Evolutionary conservation across 2,797 vertebrate genomes (phyloP).

Genomic region (Eptatretus atami): DNA sequence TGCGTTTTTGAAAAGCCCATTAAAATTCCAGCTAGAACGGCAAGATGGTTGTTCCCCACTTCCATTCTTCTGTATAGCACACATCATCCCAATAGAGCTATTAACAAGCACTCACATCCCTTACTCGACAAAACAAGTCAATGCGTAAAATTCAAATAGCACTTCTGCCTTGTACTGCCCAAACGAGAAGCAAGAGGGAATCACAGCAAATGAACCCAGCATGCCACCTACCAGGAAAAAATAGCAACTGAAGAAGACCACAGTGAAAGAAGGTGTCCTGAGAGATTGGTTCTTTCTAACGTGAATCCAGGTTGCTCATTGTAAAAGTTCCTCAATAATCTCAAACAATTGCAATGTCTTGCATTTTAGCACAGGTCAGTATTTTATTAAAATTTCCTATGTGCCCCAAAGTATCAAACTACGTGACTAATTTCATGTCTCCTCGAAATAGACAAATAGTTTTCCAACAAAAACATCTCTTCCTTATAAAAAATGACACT

Average conservation of each 20-base stretch:
- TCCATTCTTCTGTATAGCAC: slow-evolving; percentile 35
- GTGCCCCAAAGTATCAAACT: too few species aligned
- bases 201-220: slow-evolving; percentile 66
- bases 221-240: slow-evolving; percentile 78
- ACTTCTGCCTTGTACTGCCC: slow-evolving; percentile 23
- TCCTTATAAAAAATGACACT: too few species aligned
- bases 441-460: too few species aligned
- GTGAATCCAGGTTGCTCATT: slow-evolving; percentile 40
- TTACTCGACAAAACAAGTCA: too few species aligned
- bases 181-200: slow-evolving; percentile 77
- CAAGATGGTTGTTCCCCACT: slow-evolving; percentile 52
- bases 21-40: slow-evolving; percentile 31
- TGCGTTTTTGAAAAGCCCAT: slow-evolving; percentile 77
- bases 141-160: too few species aligned
- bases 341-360: slow-evolving; percentile 10
- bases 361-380: too few species aligned
- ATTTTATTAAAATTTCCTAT: too few species aligned
- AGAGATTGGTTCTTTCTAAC: slow-evolving; percentile 27
- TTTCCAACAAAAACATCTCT: too few species aligned
- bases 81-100: too few species aligned
- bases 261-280: slow-evolving; percentile 24
- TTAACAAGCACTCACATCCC: too few species aligned
- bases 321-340: slow-evolving; percentile 60
- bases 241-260: slow-evolving; percentile 59
- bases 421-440: too few species aligned